Evolutionary conservation across 2,113 vertebrate genomes (phyloP).

Genomic region (Orientallactaga bullata): DNA sequence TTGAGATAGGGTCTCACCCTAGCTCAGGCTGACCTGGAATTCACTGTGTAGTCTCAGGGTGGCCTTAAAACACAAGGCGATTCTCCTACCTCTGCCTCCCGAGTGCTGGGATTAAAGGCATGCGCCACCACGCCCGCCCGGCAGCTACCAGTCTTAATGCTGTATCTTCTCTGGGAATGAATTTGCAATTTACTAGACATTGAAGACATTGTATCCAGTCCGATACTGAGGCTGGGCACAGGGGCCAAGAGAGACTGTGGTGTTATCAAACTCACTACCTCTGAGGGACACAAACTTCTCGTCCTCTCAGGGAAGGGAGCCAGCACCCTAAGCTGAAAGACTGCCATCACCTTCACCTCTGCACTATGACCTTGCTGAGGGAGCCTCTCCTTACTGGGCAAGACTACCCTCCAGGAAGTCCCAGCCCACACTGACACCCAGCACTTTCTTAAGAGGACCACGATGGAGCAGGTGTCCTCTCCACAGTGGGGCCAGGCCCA

Average conservation of each 20-base stretch:
- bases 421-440: accelerated
- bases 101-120: too few species aligned
- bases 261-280: neutral
- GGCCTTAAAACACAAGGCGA: too few species aligned
- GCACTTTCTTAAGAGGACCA: neutral
- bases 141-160: neutral
- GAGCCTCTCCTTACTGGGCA: neutral
- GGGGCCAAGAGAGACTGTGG: neutral
- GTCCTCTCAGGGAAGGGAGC: neutral
- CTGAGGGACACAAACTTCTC: neutral
- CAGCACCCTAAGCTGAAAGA: accelerated
- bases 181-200: neutral
- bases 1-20: too few species aligned
- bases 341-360: neutral
- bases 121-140: too few species aligned
- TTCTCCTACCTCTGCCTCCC: too few species aligned
- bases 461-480: neutral
- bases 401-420: neutral
- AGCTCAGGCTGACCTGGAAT: too few species aligned
- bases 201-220: accelerated
- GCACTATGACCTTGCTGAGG: neutral
- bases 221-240: accelerated
- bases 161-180: neutral
- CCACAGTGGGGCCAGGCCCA: neutral
- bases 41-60: too few species aligned